Conservation (phyloP, 2,797 vertebrate genomes). For the Lepus townsendii region DNA sequence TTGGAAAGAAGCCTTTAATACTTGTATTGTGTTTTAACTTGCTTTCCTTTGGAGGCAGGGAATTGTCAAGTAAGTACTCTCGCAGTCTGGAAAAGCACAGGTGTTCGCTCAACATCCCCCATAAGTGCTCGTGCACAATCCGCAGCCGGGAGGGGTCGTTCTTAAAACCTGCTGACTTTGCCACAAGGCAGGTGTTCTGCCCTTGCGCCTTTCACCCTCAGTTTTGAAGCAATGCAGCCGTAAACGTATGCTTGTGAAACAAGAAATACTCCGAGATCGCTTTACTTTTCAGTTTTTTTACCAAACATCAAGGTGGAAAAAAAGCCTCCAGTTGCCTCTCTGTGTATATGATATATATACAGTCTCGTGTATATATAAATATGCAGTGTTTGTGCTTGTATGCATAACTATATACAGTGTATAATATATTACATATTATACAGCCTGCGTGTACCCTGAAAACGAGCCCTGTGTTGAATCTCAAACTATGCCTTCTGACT, state of each 20-base stretch:
- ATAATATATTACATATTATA: slow-evolving; percentile 81
- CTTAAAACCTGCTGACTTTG: slow-evolving; percentile 57
- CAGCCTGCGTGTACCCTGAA: slow-evolving; percentile 76
- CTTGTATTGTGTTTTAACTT: slow-evolving; percentile 96
- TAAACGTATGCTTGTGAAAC: slow-evolving; percentile 78
- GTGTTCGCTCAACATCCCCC: slow-evolving; percentile 74
- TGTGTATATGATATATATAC: slow-evolving; percentile 84
- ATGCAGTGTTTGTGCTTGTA: slow-evolving; percentile 78
- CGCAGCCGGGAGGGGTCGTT: background rate
- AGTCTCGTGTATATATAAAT: slow-evolving; percentile 85
- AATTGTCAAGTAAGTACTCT: slow-evolving; percentile 97
- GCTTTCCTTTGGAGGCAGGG: slow-evolving; percentile 99
- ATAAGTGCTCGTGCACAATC: slow-evolving; percentile 60
- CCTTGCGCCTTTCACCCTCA: slow-evolving; percentile 71
- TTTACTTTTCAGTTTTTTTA: slow-evolving; percentile 81
- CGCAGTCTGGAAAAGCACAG: slow-evolving; percentile 70
- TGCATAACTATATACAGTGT: slow-evolving; percentile 77
- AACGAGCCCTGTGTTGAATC: slow-evolving; percentile 71
- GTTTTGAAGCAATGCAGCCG: slow-evolving; percentile 69
- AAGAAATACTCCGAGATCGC: slow-evolving; percentile 70
- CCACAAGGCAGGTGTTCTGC: slow-evolving; percentile 72
- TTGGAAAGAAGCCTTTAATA: slow-evolving; percentile 92
- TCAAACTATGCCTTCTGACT: slow-evolving; percentile 50
- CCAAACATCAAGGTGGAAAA: slow-evolving; percentile 72
- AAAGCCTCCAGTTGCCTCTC: slow-evolving; percentile 78